phyloP scores from a whole-genome alignment of 2,797 vertebrate genomes.

The Allochrocebus solatus region DNA sequence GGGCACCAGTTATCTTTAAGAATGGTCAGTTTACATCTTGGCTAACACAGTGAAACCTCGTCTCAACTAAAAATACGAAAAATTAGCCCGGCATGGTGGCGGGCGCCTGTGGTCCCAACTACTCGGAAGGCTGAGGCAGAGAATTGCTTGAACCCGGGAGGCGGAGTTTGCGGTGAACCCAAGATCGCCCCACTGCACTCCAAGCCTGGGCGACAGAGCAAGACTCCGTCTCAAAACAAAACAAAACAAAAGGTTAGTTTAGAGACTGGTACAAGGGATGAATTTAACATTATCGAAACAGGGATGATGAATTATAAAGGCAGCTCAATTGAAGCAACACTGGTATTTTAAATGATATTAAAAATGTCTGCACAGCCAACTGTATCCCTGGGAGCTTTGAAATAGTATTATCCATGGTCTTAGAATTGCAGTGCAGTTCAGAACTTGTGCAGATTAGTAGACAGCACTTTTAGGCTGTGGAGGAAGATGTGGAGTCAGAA shows the following conservation, averaged over 20 bases:
- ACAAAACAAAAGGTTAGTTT: no score
- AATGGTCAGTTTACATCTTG: not conserved
- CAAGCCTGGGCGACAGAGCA: no score
- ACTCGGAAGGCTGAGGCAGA: no score
- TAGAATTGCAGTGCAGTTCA: not conserved
- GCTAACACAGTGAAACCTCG: no score
- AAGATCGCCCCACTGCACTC: no score
- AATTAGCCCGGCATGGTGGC: no score
- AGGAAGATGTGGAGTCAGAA: not conserved
- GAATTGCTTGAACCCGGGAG: no score
- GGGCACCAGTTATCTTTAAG: not conserved
- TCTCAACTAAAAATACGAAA: no score
- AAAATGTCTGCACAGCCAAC: not conserved
- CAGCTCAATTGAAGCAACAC: not conserved
- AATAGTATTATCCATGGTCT: not conserved
- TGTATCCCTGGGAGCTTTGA: not conserved
- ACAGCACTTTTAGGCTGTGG: not conserved
- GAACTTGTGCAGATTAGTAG: not conserved
- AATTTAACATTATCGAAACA: not conserved
- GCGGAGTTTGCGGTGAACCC: no score
- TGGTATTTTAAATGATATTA: no score
- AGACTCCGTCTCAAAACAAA: no score
- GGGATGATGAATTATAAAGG: not conserved
- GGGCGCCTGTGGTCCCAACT: no score
- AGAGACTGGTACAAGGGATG: not conserved